Evolutionary conservation across 1,140 invertebrate genomes (phyloP).

Genomic region (Camponotus pennsylvanicus): DNA sequence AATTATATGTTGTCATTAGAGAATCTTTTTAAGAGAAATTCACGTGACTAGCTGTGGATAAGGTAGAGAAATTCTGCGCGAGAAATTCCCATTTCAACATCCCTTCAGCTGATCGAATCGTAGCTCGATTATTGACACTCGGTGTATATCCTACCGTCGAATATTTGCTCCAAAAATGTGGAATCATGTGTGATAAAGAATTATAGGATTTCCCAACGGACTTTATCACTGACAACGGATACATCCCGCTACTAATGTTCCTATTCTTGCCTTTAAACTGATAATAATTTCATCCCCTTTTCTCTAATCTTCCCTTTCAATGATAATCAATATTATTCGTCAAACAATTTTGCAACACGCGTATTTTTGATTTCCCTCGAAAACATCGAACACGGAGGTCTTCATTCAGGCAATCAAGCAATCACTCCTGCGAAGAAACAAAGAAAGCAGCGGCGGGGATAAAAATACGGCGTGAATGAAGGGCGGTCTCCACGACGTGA

Average conservation of each 20-base stretch:
- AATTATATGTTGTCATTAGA: not conserved
- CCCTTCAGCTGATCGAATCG: not conserved
- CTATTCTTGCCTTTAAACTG: not conserved
- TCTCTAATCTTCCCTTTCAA: not conserved
- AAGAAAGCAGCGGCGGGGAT: not conserved
- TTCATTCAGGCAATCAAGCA: conserved; percentile 65
- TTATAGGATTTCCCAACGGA: not conserved
- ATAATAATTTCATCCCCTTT: conserved; percentile 1
- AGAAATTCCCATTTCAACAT: not conserved
- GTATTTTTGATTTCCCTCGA: conserved; percentile 22
- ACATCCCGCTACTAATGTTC: not conserved
- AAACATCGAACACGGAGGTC: conserved; percentile 30
- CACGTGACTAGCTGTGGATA: conserved; percentile 14
- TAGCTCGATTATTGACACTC: conserved; percentile 11
- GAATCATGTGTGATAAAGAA: conserved; percentile 2
- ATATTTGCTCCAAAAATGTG: not conserved
- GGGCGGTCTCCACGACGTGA: conserved; percentile 66
- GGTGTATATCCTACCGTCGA: conserved; percentile 30
- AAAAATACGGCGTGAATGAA: conserved; percentile 15
- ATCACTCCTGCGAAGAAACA: conserved; percentile 1
- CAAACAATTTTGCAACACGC: not conserved
- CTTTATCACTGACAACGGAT: conserved; percentile 1
- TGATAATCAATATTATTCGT: conserved; percentile 38
- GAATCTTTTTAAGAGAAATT: not conserved
- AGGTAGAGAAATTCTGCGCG: conserved; percentile 7